Evolutionary conservation across 1,140 invertebrate genomes (phyloP).

Genomic region (Drosophila sucinea): DNA sequence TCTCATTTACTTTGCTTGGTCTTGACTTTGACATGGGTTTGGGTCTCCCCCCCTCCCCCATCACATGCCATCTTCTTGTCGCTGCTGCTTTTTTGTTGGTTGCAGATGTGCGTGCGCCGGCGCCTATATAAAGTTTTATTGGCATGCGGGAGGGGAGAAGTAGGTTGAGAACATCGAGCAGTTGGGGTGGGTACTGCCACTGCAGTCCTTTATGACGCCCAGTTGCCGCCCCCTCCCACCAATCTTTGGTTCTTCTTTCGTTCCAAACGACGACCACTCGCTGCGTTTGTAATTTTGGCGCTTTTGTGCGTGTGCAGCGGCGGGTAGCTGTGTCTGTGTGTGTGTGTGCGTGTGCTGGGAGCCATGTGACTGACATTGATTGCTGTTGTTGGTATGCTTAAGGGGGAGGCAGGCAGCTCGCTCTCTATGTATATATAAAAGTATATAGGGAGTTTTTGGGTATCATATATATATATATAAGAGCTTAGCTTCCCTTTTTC

Average conservation of each 20-base stretch:
- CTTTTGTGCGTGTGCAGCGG: conserved; percentile 78
- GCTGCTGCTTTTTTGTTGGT: conserved; percentile 37
- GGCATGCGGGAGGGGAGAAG: neutral
- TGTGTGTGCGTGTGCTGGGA: conserved; percentile 5
- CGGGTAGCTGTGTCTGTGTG: conserved; percentile 10
- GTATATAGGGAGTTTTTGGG: conserved; percentile 19
- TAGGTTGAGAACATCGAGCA: conserved; percentile 4
- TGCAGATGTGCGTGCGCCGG: conserved; percentile 65
- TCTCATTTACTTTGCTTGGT: conserved; percentile 42
- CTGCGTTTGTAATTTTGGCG: conserved; percentile 80
- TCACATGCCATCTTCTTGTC: neutral
- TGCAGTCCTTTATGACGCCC: conserved; percentile 71
- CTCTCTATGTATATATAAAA: conserved; percentile 35
- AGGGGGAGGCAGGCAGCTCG: conserved; percentile 14
- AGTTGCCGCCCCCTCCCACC: neutral
- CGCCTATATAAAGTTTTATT: conserved; percentile 46
- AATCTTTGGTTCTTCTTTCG: neutral
- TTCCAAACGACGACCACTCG: conserved; percentile 55
- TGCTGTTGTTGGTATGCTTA: conserved; percentile 42
- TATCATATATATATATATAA: conserved; percentile 28
- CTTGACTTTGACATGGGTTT: conserved; percentile 72
- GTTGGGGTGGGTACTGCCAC: conserved; percentile 38
- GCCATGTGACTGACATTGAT: conserved; percentile 74
- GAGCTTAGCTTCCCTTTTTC: conserved; percentile 31
- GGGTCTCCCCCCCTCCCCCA: conserved; percentile 4